phyloP scores from a whole-genome alignment of 2,888 invertebrate species.

The Leucozona laternaria region DNA sequence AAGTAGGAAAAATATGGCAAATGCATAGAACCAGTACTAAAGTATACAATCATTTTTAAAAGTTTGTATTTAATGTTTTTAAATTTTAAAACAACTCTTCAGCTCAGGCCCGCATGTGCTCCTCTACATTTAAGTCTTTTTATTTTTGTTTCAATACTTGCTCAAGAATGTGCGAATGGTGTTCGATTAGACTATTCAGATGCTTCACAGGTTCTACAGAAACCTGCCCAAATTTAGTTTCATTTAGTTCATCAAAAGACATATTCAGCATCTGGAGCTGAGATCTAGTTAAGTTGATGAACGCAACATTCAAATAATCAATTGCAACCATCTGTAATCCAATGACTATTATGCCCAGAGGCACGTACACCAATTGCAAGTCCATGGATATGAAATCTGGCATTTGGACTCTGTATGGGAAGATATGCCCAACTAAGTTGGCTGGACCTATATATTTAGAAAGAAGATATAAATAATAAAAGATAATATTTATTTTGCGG shows the following conservation, averaged over 20 bases:
- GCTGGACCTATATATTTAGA: constrained; percentile 78
- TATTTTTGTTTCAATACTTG: constrained; percentile 49
- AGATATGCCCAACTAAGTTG: constrained; percentile 76
- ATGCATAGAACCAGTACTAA: too few species aligned
- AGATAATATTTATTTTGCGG: neutral
- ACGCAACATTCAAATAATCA: constrained; percentile 79
- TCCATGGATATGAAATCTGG: constrained; percentile 76
- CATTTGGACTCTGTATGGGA: constrained; percentile 78
- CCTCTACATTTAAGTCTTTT: too few species aligned
- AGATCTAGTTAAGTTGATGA: constrained; percentile 80
- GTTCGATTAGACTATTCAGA: constrained; percentile 76
- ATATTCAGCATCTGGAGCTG: constrained; percentile 79
- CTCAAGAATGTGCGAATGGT: constrained; percentile 78
- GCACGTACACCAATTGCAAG: constrained; percentile 77
- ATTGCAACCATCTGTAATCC: constrained; percentile 78
- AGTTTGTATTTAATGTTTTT: too few species aligned
- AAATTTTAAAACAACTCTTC: neutral
- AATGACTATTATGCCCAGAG: constrained; percentile 73
- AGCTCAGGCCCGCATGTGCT: too few species aligned
- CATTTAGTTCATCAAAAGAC: constrained; percentile 77
- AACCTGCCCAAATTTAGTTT: neutral
- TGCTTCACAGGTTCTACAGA: constrained; percentile 69
- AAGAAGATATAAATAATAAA: neutral
- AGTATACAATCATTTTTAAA: too few species aligned
- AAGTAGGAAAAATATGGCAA: too few species aligned